Evolutionary conservation across 2,888 invertebrate species (phyloP).

Genomic region (Habrosyne pyritoides): DNA sequence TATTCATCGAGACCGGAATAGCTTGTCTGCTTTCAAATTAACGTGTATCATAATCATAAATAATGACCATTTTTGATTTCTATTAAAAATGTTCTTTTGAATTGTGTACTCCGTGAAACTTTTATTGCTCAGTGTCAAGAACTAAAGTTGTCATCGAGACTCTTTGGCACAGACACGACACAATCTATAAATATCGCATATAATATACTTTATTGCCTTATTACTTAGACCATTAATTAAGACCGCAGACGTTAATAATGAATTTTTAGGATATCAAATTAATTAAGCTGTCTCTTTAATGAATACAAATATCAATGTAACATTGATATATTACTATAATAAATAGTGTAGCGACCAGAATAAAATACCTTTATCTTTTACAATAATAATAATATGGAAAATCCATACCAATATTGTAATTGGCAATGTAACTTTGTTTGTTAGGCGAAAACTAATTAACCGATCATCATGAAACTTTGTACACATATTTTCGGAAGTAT

Average conservation of each 20-base stretch:
- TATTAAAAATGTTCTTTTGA: neutral
- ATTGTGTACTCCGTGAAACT: neutral
- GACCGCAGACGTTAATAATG: constrained; percentile 11
- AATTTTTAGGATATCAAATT: neutral
- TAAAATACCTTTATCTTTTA: no score
- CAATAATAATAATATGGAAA: no score
- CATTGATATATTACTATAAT: neutral
- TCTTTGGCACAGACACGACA: constrained; percentile 18
- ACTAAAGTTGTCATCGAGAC: constrained; percentile 15
- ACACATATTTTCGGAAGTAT: no score
- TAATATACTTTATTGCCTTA: constrained; percentile 15
- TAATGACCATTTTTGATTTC: neutral
- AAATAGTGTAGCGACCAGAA: no score
- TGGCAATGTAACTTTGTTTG: no score
- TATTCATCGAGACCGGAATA: neutral
- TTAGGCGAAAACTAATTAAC: no score
- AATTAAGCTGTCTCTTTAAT: neutral
- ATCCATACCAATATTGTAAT: neutral
- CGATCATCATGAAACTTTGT: no score
- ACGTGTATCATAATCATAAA: neutral
- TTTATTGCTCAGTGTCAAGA: neutral
- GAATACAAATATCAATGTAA: neutral
- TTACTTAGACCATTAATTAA: constrained; percentile 22
- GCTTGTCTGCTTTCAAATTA: neutral
- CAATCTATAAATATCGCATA: constrained; percentile 9